Conservation (phyloP, 2,797 vertebrate species). For the Enteromius fasciolatus region DNA sequence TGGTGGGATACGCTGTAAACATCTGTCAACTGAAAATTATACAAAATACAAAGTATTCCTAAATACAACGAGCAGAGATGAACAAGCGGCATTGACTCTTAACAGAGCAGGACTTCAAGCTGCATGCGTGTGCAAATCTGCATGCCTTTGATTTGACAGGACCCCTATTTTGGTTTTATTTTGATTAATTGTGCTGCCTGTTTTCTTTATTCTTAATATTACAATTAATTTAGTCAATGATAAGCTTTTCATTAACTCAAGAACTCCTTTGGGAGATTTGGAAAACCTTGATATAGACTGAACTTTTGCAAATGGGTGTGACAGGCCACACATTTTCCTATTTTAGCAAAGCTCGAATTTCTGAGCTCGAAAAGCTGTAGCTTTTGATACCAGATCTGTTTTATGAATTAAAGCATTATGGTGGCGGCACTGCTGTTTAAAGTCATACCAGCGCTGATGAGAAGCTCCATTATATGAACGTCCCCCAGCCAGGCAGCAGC, state of each 20-base stretch:
- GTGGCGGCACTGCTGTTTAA: not conserved
- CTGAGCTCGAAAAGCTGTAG: not conserved
- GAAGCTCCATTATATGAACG: constrained; percentile 93
- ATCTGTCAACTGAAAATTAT: not conserved
- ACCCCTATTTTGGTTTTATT: not conserved
- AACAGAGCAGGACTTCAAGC: not conserved
- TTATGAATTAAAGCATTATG: not conserved
- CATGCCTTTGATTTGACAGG: not conserved
- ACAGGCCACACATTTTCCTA: not conserved
- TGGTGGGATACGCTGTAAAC: not conserved
- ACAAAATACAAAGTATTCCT: not conserved
- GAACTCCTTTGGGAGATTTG: not conserved
- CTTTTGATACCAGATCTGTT: not conserved
- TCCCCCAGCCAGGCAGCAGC: constrained; percentile 98
- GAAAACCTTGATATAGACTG: not conserved
- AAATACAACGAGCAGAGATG: not conserved
- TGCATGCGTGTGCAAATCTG: not conserved
- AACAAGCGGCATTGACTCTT: not conserved
- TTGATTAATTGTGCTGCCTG: not conserved
- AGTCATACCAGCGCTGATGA: constrained; percentile 90
- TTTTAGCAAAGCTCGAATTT: not conserved
- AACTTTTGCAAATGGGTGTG: not conserved
- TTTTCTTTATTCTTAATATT: no score
- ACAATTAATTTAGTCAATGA: not conserved
- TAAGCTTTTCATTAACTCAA: not conserved